phyloP scores from a whole-genome alignment of 2,113 vertebrate genomes.

The Rhodinocichla rosea region DNA sequence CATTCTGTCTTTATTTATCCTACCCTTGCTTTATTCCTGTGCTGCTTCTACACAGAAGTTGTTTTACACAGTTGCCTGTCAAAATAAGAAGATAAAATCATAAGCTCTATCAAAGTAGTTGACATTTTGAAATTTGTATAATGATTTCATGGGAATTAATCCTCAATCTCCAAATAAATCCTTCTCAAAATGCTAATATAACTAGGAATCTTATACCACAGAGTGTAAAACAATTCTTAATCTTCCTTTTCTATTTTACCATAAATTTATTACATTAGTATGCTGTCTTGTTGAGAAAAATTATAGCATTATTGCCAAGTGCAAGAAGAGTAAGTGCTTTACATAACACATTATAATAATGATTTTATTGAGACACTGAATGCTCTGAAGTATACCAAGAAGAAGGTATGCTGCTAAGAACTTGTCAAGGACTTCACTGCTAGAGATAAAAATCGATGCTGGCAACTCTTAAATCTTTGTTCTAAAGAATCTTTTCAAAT shows the following conservation, averaged over 20 bases:
- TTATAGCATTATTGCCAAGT: background rate
- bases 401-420: background rate
- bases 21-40: slow-evolving; percentile 42
- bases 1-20: slow-evolving; percentile 72
- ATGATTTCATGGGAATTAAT: slow-evolving; percentile 75
- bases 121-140: slow-evolving; percentile 78
- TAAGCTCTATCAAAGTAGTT: slow-evolving; percentile 71
- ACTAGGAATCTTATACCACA: slow-evolving; percentile 45
- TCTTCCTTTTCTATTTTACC: slow-evolving; percentile 23
- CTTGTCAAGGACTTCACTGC: background rate
- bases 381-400: background rate
- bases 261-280: slow-evolving; percentile 45
- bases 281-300: slow-evolving; percentile 34
- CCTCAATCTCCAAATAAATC: slow-evolving; percentile 64
- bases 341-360: background rate
- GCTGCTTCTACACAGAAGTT: slow-evolving; percentile 46
- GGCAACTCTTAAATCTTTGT: background rate
- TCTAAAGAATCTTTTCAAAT: background rate
- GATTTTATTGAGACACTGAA: background rate
- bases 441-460: background rate
- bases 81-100: slow-evolving; percentile 79
- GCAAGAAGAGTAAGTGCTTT: slow-evolving; percentile 27
- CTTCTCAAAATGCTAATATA: slow-evolving; percentile 70
- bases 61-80: slow-evolving; percentile 74
- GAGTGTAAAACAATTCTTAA: slow-evolving; percentile 39